Evolutionary conservation across 2,888 invertebrate genomes (phyloP), one percentile per base, ranked within the genome.

Genomic region (Drosophila quinaria): DNA sequence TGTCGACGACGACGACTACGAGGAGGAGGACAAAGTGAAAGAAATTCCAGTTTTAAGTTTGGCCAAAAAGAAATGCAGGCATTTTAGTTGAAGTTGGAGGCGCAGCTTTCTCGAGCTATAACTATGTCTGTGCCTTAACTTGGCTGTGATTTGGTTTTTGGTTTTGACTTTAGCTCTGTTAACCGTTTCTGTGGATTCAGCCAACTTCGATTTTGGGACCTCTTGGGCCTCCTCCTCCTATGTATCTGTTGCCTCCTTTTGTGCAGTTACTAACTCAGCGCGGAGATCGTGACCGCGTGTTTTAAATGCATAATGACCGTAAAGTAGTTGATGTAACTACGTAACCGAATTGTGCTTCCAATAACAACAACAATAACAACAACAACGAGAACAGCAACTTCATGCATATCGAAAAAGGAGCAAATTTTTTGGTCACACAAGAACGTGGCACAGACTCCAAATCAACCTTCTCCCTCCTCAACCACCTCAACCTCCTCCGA

Each of bases 241-340:
- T 29, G 8, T 29, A 29, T 37, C 33, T 44, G 35, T 19, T 44
- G 42, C 56, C 56, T 76, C 68, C 74, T 74, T 81, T 77, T 68
- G 76, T 73, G 87, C 83, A 89, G 90, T 87, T 87, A 88, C 87
- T 90, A 87, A 90, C 90, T 90, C 90, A 89, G 89, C 83, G 87
- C 78, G 52, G 88, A 92, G 92, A 92, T 92, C 92, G 92, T 92
- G 92, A 92, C 92, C 92, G 92, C 92, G 89, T 92, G 92, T 92
- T 92, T 91, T 91, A 92, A 92, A 92, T 92, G 92, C 92, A 92
- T 92, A 92, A 92, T 92, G 92, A 92, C 92, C 92, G 92, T 90
- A 91, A 90, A 91, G 91, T 89, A 91, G 87, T 90, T 89, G 89
- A 75, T 88, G 78, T 73, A 78, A 75, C 76, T 74, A 80, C 76